A percentile compares a stretch with the other conserved stretches of the same genome.
Evolutionary conservation across 1,140 invertebrate species (phyloP).

Genomic region (Scaptomyza graminum): DNA sequence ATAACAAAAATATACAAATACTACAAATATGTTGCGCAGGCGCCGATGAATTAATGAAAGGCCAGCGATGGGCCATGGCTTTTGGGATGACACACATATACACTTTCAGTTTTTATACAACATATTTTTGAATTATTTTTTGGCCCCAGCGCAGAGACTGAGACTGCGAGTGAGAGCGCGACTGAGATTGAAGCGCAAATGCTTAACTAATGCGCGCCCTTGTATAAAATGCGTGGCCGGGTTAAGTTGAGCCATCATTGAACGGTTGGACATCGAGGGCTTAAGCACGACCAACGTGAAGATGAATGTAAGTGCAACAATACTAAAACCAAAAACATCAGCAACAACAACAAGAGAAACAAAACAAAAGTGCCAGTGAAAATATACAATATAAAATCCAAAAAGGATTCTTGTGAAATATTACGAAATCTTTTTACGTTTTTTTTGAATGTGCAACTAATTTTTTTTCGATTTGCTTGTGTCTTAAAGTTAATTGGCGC

Average conservation of each 20-base stretch:
- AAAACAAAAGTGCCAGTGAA: constrained; percentile 32
- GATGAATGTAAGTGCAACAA: constrained; percentile 74
- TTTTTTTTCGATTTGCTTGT: not conserved
- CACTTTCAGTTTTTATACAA: constrained; percentile 1
- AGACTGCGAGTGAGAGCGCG: not conserved
- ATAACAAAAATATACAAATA: not conserved
- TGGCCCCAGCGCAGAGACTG: not conserved
- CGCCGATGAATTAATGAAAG: constrained; percentile 54
- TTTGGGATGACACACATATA: constrained; percentile 28
- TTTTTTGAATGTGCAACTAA: constrained; percentile 5
- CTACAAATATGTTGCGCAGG: constrained; percentile 42
- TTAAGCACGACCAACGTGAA: constrained; percentile 81
- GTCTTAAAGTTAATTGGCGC: constrained; percentile 55
- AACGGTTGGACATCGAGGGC: constrained; percentile 80
- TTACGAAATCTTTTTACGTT: not conserved
- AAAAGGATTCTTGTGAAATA: constrained; percentile 14
- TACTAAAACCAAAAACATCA: not conserved
- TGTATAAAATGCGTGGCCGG: constrained; percentile 75
- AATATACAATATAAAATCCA: not conserved
- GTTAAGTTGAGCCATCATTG: constrained; percentile 74
- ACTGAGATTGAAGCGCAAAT: constrained; percentile 7
- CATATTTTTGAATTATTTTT: not conserved
- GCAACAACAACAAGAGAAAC: constrained; percentile 7
- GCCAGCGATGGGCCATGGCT: constrained; percentile 39
- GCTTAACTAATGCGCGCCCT: constrained; percentile 32